phyloP scores from a whole-genome alignment of 2,888 invertebrate genomes.

The Cactoblastis cactorum region DNA sequence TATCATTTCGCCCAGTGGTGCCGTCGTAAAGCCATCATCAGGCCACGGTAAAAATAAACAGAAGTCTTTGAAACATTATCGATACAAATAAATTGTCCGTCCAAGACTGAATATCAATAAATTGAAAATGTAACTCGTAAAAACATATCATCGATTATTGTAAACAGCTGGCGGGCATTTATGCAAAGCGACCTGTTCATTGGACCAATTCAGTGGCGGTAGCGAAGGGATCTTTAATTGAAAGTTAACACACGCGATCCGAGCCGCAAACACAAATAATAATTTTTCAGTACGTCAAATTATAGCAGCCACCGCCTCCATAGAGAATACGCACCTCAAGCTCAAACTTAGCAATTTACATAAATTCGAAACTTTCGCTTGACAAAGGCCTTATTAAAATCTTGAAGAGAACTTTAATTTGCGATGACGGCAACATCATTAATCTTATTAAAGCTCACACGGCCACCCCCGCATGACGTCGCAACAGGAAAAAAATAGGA shows the following conservation, averaged over 20 bases:
- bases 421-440: constrained; percentile 62
- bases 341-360: constrained; percentile 57
- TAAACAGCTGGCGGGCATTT: constrained; percentile 77
- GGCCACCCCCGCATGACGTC: constrained; percentile 33
- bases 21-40: constrained; percentile 54
- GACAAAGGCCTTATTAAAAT: constrained; percentile 67
- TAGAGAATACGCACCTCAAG: constrained; percentile 11
- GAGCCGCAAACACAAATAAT: not conserved
- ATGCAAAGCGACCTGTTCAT: constrained; percentile 67
- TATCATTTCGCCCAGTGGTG: constrained; percentile 39
- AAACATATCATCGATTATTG: constrained; percentile 76
- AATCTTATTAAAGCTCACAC: constrained; percentile 55
- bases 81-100: constrained; percentile 72
- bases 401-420: constrained; percentile 65
- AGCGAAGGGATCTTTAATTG: constrained; percentile 62
- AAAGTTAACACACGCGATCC: constrained; percentile 39
- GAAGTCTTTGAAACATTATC: constrained; percentile 67
- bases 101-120: constrained; percentile 71
- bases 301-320: not conserved
- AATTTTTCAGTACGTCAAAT: constrained; percentile 1
- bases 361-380: constrained; percentile 51
- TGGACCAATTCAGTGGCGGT: constrained; percentile 68
- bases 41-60: constrained; percentile 59
- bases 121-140: constrained; percentile 73
- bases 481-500: constrained; percentile 32